Evolutionary conservation across 2,888 invertebrate species (phyloP).

Genomic region (Drosophila tripunctata): DNA sequence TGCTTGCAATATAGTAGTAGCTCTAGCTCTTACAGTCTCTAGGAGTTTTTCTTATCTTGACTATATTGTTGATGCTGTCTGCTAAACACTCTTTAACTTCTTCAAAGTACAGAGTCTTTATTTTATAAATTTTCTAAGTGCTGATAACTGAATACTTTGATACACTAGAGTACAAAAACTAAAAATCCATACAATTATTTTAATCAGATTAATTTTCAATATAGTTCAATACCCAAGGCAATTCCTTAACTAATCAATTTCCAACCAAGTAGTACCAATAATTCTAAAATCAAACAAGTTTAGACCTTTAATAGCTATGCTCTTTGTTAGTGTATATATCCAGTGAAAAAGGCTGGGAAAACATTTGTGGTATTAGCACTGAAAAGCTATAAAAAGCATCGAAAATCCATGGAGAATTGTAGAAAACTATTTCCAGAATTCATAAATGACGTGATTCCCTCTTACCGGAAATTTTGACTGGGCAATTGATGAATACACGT

Average conservation of each 20-base stretch:
- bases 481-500: slow-evolving; percentile 40
- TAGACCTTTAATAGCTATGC: neutral
- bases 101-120: too few relatives aligned
- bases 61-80: too few relatives aligned
- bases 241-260: neutral
- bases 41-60: too few relatives aligned
- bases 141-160: neutral
- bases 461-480: slow-evolving; percentile 47
- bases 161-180: too few relatives aligned
- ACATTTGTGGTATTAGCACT: slow-evolving; percentile 1
- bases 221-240: neutral
- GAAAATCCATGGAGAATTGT: slow-evolving; percentile 3
- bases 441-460: slow-evolving; percentile 36
- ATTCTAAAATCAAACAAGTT: neutral
- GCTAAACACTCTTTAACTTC: too few relatives aligned
- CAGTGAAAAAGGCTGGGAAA: slow-evolving; percentile 10
- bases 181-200: too few relatives aligned
- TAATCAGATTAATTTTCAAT: too few relatives aligned
- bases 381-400: slow-evolving; percentile 7
- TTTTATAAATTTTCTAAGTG: neutral
- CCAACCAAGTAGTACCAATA: neutral
- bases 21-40: too few relatives aligned
- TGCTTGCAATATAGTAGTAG: too few relatives aligned
- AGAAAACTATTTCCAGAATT: slow-evolving; percentile 34
- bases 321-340: neutral